A percentile compares a stretch with the other conserved stretches of the same genome.
phyloP scores from a whole-genome alignment of 1,140 invertebrate species.

The Aphidius gifuensis region DNA sequence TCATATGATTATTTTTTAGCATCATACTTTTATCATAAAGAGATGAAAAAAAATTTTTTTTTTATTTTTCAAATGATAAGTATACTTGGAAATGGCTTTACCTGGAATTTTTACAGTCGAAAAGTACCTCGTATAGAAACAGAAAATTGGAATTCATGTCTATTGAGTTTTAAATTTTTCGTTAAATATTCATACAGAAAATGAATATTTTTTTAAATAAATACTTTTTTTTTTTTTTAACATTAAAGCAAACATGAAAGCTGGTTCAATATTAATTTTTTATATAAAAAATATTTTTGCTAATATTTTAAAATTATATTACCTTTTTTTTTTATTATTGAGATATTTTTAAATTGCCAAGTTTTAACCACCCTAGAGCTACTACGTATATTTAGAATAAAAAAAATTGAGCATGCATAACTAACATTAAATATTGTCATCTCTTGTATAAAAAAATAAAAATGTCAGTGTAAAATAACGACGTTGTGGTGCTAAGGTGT shows the following conservation, averaged over 20 bases:
- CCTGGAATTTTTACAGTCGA: constrained; percentile 20
- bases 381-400: too few species aligned
- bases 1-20: constrained; percentile 19
- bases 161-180: neutral
- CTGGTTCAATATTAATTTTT: too few species aligned
- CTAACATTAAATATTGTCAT: constrained; percentile 36
- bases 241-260: too few species aligned
- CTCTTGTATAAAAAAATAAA: constrained; percentile 30
- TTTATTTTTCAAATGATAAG: constrained; percentile 16
- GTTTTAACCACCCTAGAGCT: too few species aligned
- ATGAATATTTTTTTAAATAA: too few species aligned
- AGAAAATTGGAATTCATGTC: constrained; percentile 20
- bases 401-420: constrained; percentile 32
- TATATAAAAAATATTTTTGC: neutral
- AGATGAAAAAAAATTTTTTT: neutral
- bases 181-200: too few species aligned
- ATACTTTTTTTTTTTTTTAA: too few species aligned
- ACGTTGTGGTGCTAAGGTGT: neutral
- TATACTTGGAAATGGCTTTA: constrained; percentile 16
- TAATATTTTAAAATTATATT: neutral
- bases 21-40: constrained; percentile 17
- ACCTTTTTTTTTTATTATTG: too few species aligned
- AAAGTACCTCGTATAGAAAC: neutral
- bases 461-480: constrained; percentile 19
- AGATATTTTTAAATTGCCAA: too few species aligned